A percentile compares a stretch with the other conserved stretches of the same genome.
These are phyloP conservation scores for Entomyzon cyanotis DNA, from an alignment of 2,113 vertebrate genomes.

Conservation along the genomic window DNA sequence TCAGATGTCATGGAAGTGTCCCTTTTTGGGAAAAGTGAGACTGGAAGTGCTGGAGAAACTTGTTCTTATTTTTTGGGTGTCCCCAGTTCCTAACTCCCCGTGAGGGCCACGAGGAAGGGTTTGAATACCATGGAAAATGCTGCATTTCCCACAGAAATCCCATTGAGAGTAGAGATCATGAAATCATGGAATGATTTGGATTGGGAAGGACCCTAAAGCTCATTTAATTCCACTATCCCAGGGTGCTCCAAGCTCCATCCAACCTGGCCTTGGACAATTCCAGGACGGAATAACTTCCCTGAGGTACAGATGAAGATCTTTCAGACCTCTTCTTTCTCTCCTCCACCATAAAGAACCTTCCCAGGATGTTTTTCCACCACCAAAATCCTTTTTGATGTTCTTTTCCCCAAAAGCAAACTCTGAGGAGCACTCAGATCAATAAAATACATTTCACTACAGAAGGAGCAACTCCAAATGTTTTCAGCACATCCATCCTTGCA, in stretches of 20 bases:
- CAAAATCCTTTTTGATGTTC: background rate
- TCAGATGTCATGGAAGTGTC: background rate
- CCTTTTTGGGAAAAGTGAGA: background rate
- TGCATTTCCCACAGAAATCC: background rate
- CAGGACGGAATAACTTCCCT: background rate
- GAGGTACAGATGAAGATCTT: background rate
- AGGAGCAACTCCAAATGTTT: background rate
- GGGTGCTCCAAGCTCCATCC: background rate
- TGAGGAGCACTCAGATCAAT: background rate
- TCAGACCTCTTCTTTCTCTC: background rate
- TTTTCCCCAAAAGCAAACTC: background rate
- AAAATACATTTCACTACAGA: background rate
- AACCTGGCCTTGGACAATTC: background rate
- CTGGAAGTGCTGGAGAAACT: background rate
- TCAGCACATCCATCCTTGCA: background rate
- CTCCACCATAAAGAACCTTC: background rate
- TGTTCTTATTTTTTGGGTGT: background rate
- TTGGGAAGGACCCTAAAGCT: background rate
- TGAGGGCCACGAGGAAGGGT: rapidly evolving
- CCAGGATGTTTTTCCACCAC: background rate
- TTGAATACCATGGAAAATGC: background rate
- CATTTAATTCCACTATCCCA: background rate
- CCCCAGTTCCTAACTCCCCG: background rate
- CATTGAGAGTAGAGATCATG: background rate
- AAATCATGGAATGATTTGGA: background rate